phyloP scores from a whole-genome alignment of 1,140 invertebrate species.

The Panulirus ornatus region DNA sequence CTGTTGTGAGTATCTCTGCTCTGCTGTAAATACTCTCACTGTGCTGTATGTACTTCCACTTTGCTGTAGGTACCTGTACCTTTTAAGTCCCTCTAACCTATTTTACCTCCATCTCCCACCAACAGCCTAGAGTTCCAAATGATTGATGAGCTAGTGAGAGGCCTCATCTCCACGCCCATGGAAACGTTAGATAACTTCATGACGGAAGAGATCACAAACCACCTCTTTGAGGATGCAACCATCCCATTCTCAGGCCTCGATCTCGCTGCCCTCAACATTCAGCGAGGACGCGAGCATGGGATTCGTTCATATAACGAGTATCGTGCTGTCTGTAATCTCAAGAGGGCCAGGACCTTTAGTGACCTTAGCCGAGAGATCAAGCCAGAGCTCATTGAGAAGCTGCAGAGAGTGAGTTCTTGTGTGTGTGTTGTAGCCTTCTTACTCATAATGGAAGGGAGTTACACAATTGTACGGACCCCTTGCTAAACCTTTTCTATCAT shows the following conservation, averaged over 20 bases:
- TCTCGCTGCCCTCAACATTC: constrained; percentile 90
- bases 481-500: background rate
- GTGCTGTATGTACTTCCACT: background rate
- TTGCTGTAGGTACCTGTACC: background rate
- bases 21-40: background rate
- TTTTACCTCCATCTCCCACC: too few species aligned
- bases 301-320: constrained; percentile 92
- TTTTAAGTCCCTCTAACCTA: too few species aligned
- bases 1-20: background rate
- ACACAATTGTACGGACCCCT: background rate
- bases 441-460: too few species aligned
- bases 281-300: constrained; percentile 89
- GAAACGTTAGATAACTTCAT: constrained; percentile 96
- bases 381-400: constrained; percentile 88
- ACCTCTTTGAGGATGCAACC: constrained; percentile 92
- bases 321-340: constrained; percentile 89
- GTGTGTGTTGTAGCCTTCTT: too few species aligned
- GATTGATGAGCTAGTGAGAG: constrained; percentile 92
- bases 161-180: constrained; percentile 92
- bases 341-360: constrained; percentile 87
- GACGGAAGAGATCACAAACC: constrained; percentile 95
- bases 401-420: constrained; percentile 83
- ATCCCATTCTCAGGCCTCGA: constrained; percentile 93
- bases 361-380: constrained; percentile 90
- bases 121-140: constrained; percentile 80